These are phyloP conservation scores for Sapayoa aenigma DNA, from an alignment of 2,113 vertebrate genomes.

Conservation along the genomic window DNA sequence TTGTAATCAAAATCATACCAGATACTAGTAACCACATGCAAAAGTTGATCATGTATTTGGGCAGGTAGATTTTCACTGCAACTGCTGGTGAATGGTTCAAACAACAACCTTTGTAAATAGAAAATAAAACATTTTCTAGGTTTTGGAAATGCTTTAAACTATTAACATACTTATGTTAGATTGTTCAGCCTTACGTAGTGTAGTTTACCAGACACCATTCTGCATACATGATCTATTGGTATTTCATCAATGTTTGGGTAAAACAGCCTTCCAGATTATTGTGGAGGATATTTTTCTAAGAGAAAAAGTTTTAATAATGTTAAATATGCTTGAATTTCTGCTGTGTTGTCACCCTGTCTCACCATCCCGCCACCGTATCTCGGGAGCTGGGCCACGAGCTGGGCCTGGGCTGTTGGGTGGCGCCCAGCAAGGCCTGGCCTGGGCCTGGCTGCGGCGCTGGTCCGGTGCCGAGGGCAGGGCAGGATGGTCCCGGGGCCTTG, in stretches of 20 bases:
- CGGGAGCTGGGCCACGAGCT: rapidly evolving
- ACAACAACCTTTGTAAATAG: neutral
- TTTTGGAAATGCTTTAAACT: neutral
- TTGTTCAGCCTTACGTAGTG: neutral
- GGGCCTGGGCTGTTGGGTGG: rapidly evolving
- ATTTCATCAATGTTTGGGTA: neutral
- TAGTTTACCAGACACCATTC: neutral
- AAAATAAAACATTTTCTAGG: neutral
- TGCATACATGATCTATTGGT: neutral
- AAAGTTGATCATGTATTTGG: neutral
- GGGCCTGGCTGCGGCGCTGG: too few relatives aligned
- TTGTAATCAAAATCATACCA: neutral
- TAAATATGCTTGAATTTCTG: neutral
- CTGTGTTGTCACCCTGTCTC: neutral
- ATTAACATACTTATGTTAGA: neutral
- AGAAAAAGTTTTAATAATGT: neutral
- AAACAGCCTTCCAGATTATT: neutral
- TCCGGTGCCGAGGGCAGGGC: too few relatives aligned
- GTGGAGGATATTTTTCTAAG: neutral
- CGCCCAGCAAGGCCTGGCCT: rapidly evolving
- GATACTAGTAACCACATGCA: neutral
- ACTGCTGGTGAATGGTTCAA: neutral
- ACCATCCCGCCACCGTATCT: neutral
- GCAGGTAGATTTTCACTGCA: neutral
- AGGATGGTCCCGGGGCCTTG: too few relatives aligned